phyloP scores from a whole-genome alignment of 2,113 vertebrate genomes.

The Pipa parva region DNA sequence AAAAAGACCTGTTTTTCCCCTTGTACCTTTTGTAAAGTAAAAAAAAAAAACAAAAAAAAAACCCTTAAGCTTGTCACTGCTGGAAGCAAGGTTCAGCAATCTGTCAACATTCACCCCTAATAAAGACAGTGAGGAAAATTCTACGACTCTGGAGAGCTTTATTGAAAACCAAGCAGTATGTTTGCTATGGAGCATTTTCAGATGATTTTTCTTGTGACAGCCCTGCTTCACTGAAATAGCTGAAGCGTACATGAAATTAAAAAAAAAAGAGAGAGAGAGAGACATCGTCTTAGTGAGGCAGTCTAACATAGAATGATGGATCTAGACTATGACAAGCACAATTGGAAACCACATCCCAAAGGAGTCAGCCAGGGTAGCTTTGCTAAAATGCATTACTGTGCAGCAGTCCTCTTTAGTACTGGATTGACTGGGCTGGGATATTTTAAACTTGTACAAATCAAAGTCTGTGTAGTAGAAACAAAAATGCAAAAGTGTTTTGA shows the following conservation, averaged over 20 bases:
- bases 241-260: slow-evolving; percentile 78
- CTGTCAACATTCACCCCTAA: slow-evolving; percentile 86
- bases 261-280: slow-evolving; percentile 54
- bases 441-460: slow-evolving; percentile 81
- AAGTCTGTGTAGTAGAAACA: slow-evolving; percentile 79
- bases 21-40: slow-evolving; percentile 65
- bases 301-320: slow-evolving; percentile 82
- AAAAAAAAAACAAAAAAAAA: too few species aligned
- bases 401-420: slow-evolving; percentile 77
- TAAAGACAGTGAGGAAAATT: slow-evolving; percentile 84
- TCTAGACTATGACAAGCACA: slow-evolving; percentile 90
- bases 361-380: slow-evolving; percentile 72
- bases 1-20: neutral
- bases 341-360: slow-evolving; percentile 80
- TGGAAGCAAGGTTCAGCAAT: slow-evolving; percentile 83
- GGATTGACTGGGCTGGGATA: slow-evolving; percentile 77
- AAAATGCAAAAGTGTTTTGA: slow-evolving; percentile 77
- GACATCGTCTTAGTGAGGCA: slow-evolving; percentile 72
- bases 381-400: slow-evolving; percentile 80
- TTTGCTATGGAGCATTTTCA: slow-evolving; percentile 82
- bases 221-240: slow-evolving; percentile 82
- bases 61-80: slow-evolving; percentile 77
- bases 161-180: slow-evolving; percentile 68
- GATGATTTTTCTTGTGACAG: slow-evolving; percentile 88
- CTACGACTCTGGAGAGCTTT: slow-evolving; percentile 76